Conservation (phyloP, 2,797 vertebrate genomes). For the Phataginus tetradactyla region DNA sequence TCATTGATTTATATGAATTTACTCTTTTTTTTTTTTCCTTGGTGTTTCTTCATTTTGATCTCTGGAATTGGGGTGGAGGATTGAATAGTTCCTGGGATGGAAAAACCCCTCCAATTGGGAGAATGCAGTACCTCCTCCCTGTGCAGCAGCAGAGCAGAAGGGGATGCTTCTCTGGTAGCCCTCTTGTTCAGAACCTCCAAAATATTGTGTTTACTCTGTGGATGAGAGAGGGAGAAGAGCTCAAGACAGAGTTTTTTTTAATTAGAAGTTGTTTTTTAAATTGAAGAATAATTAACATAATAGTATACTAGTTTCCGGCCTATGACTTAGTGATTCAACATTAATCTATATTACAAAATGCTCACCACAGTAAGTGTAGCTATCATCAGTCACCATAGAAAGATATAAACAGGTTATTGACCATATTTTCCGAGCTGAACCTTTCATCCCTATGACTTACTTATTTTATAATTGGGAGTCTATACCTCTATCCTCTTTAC, state of each 20-base stretch:
- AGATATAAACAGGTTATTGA: too few species aligned
- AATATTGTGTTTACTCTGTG: neutral
- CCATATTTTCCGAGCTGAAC: too few species aligned
- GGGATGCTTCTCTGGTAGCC: neutral
- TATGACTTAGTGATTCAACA: too few species aligned
- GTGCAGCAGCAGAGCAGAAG: neutral
- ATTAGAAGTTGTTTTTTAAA: too few species aligned
- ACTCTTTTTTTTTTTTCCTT: neutral
- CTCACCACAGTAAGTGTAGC: too few species aligned
- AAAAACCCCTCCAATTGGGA: neutral
- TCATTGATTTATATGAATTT: conserved; percentile 8
- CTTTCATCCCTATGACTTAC: too few species aligned
- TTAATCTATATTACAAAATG: too few species aligned
- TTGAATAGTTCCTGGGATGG: neutral
- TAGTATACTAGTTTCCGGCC: too few species aligned
- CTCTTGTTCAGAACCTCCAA: neutral
- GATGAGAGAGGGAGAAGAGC: neutral
- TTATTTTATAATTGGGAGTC: too few species aligned
- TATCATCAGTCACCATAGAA: too few species aligned
- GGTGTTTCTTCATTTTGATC: neutral
- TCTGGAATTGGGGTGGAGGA: neutral
- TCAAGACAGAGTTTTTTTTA: neutral
- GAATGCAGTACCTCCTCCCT: neutral
- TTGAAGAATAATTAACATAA: too few species aligned
- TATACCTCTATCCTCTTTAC: too few species aligned